Conservation (phyloP, 2,888 invertebrate genomes). For the Zygaena filipendulae region DNA sequence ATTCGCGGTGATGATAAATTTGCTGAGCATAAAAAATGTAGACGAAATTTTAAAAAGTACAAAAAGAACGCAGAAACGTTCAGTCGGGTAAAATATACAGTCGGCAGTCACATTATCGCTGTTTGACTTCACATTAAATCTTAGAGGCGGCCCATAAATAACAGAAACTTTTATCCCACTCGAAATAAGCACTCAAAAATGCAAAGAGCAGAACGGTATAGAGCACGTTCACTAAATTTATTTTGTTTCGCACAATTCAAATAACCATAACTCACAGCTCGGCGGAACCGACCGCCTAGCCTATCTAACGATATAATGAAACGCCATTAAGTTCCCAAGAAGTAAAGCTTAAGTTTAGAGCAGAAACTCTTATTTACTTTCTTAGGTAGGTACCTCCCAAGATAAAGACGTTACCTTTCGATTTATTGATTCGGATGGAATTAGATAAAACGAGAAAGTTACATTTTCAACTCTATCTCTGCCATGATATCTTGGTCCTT, state of each 20-base stretch:
- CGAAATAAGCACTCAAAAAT: conserved; percentile 70
- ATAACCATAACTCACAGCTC: conserved; percentile 65
- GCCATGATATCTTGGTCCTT: no score
- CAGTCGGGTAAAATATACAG: conserved; percentile 44
- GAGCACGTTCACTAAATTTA: conserved; percentile 68
- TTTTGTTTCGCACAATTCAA: conserved; percentile 69
- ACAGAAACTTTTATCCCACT: conserved; percentile 65
- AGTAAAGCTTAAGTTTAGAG: conserved; percentile 52
- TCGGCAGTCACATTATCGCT: conserved; percentile 59
- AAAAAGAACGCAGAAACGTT: background rate
- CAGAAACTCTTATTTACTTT: conserved; percentile 39
- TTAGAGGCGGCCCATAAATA: conserved; percentile 61
- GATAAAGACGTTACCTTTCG: conserved; percentile 60
- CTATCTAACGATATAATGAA: conserved; percentile 68
- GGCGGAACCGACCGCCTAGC: conserved; percentile 42
- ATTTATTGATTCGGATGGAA: conserved; percentile 50
- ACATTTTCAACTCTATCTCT: no score
- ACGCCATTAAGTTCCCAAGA: conserved; percentile 50
- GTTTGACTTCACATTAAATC: conserved; percentile 69
- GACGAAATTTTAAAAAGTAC: background rate
- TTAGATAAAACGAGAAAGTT: conserved; percentile 29
- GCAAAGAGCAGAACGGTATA: conserved; percentile 66
- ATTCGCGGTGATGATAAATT: conserved; percentile 10
- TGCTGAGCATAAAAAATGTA: no score
- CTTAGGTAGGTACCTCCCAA: conserved; percentile 38